Base-by-base conservation (phyloP, 2,797 vertebrate species). In the Lophius americanus region DNA sequence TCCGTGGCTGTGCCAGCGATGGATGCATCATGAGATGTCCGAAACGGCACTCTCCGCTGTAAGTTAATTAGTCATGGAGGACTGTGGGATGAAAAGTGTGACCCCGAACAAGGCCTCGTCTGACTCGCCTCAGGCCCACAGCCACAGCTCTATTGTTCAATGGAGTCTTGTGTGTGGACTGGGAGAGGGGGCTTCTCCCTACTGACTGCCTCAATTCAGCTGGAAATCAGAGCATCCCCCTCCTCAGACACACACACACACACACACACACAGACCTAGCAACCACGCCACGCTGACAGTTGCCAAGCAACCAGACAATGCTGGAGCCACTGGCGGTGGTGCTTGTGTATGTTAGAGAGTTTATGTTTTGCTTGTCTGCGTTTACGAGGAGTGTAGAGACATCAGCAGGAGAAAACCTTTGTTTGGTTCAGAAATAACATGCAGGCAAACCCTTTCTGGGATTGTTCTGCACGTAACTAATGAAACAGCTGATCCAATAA, bases 271-370 rank as follows among this genome's bases (percentile, higher is more conserved):
- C 60, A 69, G 85, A 89, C 89, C 83, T 93, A 92, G 92, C 91
- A 93, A 94, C 92, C 86, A 91, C 86, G 91, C 92, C 92, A 94
- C 91, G 90, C 92, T 88, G 80, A 89, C 92, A 92, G 93, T 94
- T 93, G 83, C 93, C 80, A 91, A 66, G 93, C 92, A 92, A 94
- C 92, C 91, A 94, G 91, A 93, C 92, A 90, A 92, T 88, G 87
- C 87, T 78, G 86, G 86, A 92, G 91, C 90, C 84, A 84, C 88
- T 91, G 88, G 92, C 89, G 91, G 87, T 76, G 79, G 81, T 82
- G 85, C 89, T 84, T 64, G 65, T 80, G 82, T 76, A 83, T 60
- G 65, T 81, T 82, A 72, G 83, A 44, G 43, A 44, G 43, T 44
- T 44, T 44, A 44, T 44, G 11, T 44, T 44, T 44, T 44, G 43